Conservation (phyloP, 2,888 invertebrate genomes). For the Leptodirus hochenwartii region DNA sequence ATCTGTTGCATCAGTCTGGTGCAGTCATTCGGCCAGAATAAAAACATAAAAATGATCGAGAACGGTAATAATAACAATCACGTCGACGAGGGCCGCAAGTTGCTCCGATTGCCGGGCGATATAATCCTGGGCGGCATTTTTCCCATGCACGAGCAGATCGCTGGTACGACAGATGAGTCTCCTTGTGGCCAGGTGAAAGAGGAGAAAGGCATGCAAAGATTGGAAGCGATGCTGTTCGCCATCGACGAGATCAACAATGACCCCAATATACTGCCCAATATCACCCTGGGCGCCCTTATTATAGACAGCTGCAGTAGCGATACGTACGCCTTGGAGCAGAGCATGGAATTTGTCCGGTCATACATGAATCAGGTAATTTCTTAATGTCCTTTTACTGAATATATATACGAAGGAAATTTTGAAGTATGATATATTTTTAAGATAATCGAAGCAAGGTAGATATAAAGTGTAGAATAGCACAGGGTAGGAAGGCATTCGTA, state of each 20-base stretch:
- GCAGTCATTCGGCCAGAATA: too few relatives aligned
- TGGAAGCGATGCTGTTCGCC: constrained; percentile 51
- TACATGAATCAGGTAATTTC: constrained; percentile 33
- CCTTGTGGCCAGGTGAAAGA: constrained; percentile 40
- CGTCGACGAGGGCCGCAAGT: too few relatives aligned
- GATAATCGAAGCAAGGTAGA: too few relatives aligned
- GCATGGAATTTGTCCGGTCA: constrained; percentile 43
- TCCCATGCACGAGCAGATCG: constrained; percentile 44
- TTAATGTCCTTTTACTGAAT: not conserved
- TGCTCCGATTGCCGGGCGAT: constrained; percentile 34
- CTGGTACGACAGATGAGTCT: constrained; percentile 21
- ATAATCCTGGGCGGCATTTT: constrained; percentile 49
- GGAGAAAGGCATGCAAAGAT: constrained; percentile 48
- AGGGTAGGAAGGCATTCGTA: too few relatives aligned
- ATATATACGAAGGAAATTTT: too few relatives aligned
- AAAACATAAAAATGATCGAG: too few relatives aligned
- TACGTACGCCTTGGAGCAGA: constrained; percentile 47
- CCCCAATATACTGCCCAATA: constrained; percentile 36
- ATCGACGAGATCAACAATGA: constrained; percentile 44
- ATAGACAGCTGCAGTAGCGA: constrained; percentile 47
- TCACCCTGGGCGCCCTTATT: constrained; percentile 39
- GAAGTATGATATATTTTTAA: too few relatives aligned
- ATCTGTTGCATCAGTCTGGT: too few relatives aligned
- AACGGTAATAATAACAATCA: too few relatives aligned
- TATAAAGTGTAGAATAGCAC: too few relatives aligned